A percentile compares a stretch with the other conserved stretches of the same genome.
Evolutionary conservation across 2,888 invertebrate genomes (phyloP).

Genomic region (Isoperla grammatica): DNA sequence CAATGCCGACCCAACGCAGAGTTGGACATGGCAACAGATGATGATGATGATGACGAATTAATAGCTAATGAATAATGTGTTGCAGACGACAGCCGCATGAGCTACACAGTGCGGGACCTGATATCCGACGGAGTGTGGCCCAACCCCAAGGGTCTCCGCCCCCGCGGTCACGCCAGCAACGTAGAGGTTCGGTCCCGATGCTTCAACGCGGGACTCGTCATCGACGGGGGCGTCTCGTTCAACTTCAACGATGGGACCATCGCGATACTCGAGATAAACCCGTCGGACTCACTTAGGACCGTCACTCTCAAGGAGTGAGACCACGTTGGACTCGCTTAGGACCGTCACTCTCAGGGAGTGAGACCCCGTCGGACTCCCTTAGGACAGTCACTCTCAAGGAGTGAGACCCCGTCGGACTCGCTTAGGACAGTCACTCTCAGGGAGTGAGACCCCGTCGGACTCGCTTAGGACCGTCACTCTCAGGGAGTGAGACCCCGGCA

Average conservation of each 20-base stretch:
- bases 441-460: no score
- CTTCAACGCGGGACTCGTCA: conserved; percentile 83
- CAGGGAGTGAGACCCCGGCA: no score
- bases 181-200: conserved; percentile 83
- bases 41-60: no score
- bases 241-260: conserved; percentile 92
- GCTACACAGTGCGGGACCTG: conserved; percentile 90
- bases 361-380: no score
- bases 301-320: conserved; percentile 44
- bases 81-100: conserved; percentile 70
- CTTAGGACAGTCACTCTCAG: no score
- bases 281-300: conserved; percentile 84
- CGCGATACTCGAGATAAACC: conserved; percentile 74
- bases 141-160: conserved; percentile 65
- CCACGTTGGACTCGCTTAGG: background rate
- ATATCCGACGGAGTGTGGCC: conserved; percentile 85
- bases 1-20: no score
- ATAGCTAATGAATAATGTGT: no score
- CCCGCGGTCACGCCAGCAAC: conserved; percentile 68
- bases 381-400: background rate
- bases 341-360: background rate
- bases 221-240: conserved; percentile 92
- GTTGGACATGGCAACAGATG: no score
- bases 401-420: background rate
- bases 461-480: no score